Conservation (phyloP, 2,797 vertebrate genomes). For the Calcarius lapponicus region DNA sequence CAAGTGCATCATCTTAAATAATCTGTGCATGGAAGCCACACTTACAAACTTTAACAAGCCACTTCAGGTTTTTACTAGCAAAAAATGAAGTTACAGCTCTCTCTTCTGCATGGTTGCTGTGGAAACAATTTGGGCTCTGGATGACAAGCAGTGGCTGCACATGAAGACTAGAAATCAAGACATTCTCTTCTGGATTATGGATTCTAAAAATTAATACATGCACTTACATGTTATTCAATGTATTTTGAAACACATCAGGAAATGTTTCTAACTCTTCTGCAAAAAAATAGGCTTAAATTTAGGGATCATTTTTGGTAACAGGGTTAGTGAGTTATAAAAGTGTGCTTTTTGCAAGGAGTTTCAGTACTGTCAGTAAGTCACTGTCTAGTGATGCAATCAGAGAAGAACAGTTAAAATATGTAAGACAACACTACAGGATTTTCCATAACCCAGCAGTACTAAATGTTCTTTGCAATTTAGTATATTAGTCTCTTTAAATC, state of each 20-base stretch:
- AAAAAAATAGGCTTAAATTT: not conserved
- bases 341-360: not conserved
- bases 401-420: not conserved
- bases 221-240: not conserved
- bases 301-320: not conserved
- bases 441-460: not conserved
- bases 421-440: not conserved
- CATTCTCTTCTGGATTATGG: not conserved
- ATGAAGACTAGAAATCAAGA: conserved; percentile 41
- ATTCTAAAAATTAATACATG: not conserved
- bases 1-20: conserved; percentile 24
- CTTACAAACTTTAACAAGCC: conserved; percentile 49
- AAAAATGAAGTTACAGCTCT: conserved; percentile 36
- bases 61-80: conserved; percentile 51
- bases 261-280: not conserved
- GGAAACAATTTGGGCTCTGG: conserved; percentile 69
- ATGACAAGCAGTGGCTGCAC: conserved; percentile 43
- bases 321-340: not conserved
- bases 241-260: not conserved
- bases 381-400: not conserved
- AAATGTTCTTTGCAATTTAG: not conserved
- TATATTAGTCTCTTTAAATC: not conserved
- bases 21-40: conserved; percentile 1
- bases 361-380: not conserved
- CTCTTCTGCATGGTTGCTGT: conserved; percentile 68